Percentiles rank a stretch among this genome's conserved stretches.
phyloP scores from a whole-genome alignment of 2,113 vertebrate species.

The Myocastor coypus region DNA sequence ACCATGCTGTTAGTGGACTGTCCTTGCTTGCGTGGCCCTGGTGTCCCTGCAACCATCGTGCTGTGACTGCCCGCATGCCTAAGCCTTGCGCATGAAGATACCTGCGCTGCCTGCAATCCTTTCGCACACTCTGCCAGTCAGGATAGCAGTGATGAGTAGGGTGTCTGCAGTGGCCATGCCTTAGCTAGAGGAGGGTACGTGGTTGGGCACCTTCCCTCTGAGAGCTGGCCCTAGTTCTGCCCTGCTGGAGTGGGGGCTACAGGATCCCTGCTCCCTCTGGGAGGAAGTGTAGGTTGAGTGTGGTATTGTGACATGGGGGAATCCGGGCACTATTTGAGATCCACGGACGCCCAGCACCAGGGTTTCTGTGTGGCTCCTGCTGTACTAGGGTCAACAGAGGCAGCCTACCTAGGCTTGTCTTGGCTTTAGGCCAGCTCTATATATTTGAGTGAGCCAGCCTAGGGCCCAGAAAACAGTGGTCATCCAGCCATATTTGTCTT shows the following conservation, averaged over 20 bases:
- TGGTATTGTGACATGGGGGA: background rate
- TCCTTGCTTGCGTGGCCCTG: background rate
- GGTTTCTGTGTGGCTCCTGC: background rate
- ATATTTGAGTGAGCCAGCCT: accelerated
- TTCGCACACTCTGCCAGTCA: background rate
- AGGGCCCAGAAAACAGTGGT: background rate
- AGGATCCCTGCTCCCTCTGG: background rate
- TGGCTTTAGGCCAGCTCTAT: background rate
- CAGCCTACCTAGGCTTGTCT: background rate
- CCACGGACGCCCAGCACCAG: background rate
- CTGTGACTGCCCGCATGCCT: conserved; percentile 71
- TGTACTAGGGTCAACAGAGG: background rate
- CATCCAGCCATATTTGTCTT: background rate
- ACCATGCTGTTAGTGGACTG: conserved; percentile 49
- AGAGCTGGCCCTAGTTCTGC: background rate
- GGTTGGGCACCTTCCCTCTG: background rate
- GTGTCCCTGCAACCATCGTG: background rate
- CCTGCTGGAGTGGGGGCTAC: background rate
- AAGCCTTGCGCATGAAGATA: conserved; percentile 38
- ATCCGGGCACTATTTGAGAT: background rate
- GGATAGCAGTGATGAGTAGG: background rate
- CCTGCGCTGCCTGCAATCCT: conserved; percentile 48
- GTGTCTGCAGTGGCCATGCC: background rate
- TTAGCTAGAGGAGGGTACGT: background rate
- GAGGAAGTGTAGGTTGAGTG: background rate